Evolutionary conservation across 2,888 invertebrate genomes (phyloP).

Genomic region (Volucella bombylans): DNA sequence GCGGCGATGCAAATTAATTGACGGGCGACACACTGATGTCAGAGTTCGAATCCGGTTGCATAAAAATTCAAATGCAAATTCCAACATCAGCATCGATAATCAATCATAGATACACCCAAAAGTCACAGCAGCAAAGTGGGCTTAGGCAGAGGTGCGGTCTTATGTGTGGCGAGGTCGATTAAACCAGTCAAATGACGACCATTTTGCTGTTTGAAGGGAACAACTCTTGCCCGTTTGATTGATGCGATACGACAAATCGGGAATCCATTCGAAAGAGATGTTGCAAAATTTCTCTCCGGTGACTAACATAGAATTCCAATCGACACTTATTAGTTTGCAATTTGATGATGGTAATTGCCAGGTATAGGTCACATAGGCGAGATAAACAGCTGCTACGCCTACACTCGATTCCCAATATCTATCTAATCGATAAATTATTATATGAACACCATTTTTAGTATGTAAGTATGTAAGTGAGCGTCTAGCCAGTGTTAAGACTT

Average conservation of each 20-base stretch:
- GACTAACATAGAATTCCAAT: constrained; percentile 28
- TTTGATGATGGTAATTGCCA: constrained; percentile 52
- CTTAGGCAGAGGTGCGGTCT: constrained; percentile 57
- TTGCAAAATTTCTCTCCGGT: constrained; percentile 44
- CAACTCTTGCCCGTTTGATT: constrained; percentile 30
- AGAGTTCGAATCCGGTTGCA: constrained; percentile 48
- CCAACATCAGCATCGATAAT: constrained; percentile 28
- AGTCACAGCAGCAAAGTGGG: constrained; percentile 6
- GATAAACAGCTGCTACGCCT: constrained; percentile 56
- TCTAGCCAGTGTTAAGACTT: neutral
- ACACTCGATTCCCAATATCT: constrained; percentile 37
- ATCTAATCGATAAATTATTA: constrained; percentile 65
- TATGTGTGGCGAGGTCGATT: constrained; percentile 37
- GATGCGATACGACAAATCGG: constrained; percentile 39
- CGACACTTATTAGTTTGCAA: constrained; percentile 56
- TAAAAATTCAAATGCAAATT: constrained; percentile 50
- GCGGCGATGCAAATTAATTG: constrained; percentile 22
- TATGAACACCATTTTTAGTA: constrained; percentile 10
- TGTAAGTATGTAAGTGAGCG: constrained; percentile 31
- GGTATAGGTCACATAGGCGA: constrained; percentile 52
- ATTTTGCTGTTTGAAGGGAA: neutral
- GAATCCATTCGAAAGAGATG: constrained; percentile 12
- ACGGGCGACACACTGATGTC: constrained; percentile 32
- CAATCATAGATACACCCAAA: constrained; percentile 33
- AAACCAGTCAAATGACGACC: neutral